Evolutionary conservation across 2,888 invertebrate species (phyloP), one percentile per base, ranked within the genome.

Genomic region (Trisateles emortualis): DNA sequence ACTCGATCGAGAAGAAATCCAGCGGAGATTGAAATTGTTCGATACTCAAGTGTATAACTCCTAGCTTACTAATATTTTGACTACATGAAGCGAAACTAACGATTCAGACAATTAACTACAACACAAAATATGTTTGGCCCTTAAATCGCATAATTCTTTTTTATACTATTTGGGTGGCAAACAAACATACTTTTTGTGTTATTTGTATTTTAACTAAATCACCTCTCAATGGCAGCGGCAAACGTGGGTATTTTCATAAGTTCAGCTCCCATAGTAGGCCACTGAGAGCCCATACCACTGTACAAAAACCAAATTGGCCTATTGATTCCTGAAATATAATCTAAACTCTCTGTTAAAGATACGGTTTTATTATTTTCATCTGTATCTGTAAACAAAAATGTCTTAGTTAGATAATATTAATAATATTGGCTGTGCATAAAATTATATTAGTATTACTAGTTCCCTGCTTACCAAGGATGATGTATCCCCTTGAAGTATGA

Each of bases 401-500:
- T 32, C n/a, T 3, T 19, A 19, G 3, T 19, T 19, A 19, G 19
- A 5, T 19, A 19, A 19, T 19, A 19, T 19, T 19, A 19, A 5
- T 19, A 19, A 19, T 19, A 5, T 32, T 32, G 3, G 8, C 1
- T 26, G 10, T 26, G 9, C 26, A 9, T 26, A 26, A 26, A 6
- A 26, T 3, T 26, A 57, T 32, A n/a, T 11, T 32, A 11, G 14
- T 40, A 13, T 24, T 13, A 40, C 8, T 14, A 38, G 1, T 29
- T 32, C 1, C 3, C n/a, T 39, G 3, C 64, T 58, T 61, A 83
- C 84, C 76, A 5, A 90, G 64, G 35, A 96, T 77, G 11, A 94
- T 84, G 73, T 92, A 95, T 1, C 96, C 96, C 62, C 96, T 87
- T 76, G 93, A 95, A 4, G 95, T 92, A 78, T 95, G 95, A 0